Base-by-base conservation (phyloP, 53 echinoderm and acorn worm species). In the Patiria pectinifera region DNA sequence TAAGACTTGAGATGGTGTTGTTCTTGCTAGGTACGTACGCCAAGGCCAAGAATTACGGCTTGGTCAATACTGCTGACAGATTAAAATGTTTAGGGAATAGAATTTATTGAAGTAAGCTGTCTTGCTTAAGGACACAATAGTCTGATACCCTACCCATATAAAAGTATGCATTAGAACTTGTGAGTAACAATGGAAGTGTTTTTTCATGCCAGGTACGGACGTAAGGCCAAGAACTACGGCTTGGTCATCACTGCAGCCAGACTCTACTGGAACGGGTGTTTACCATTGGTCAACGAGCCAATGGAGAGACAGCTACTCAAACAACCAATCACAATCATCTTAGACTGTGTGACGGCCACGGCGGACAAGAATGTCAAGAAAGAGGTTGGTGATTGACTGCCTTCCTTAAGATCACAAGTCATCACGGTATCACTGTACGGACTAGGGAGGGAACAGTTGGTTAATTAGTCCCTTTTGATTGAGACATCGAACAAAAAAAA, bases 201-300 rank as follows among this genome's bases (percentile, higher is more conserved):
- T 53, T 53, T 12, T 43, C n/a, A 76, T 43, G 44, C 11, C 75
- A 99, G 99, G 82, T 99, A 95, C 87, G 99, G 96, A 78, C 83
- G 93, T 8, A 95, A 93, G 83, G 97, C 99, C 82, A 93, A 96
- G n/a, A 99, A 97, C 86, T 93, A 95, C 84, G 14, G 78, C 21
- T 83, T 96, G 45, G 99, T 99, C 82, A 99, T 99, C 87, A 99
- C 97, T 61, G 97, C 99, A 45, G 99, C 97, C 11, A 92, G 99
- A 71, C 94, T 92, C 35, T 99, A 99, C 93, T 99, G 99, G 99
- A 99, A 99, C 80, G 92, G 94, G 1, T 95, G 95, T 89, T 86
- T 97, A 18, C 82, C 94, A 4, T 85, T 97, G 76, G 95, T 97
- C 59, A 93, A 90, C 61, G 97, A 99, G 78, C 96, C 97, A 14